Base-by-base conservation (phyloP, 2,797 vertebrate species). In the Percopsis omiscomaycus region DNA sequence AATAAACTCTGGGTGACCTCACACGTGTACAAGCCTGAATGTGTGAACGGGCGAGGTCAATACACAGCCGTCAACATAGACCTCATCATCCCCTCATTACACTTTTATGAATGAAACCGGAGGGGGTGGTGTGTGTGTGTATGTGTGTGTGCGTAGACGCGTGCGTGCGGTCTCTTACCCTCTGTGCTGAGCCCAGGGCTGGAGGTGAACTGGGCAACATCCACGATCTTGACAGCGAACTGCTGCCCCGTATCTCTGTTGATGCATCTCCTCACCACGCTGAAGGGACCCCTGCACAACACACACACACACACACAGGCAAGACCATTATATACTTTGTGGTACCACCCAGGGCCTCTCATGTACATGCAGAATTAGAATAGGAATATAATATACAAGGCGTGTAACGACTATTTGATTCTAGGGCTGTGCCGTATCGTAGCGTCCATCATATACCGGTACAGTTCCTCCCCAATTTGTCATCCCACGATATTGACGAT, bases 111-210 rank as follows among this genome's bases (percentile, higher is more conserved):
- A 22, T 22, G 22, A 22, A 22, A 22, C 22, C 22, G 22, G 22
- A 1, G 22, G 22, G 22, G 22, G 22, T 1, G 22, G 44, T 47
- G 22, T 51, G 56, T 28, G 45, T 42, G 11, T n/a, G 12, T 6
- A 29, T 52, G 5, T 13, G 48, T 13, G 12, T 52, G 5, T 32
- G 16, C 5, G 13, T 4, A 28, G 37, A 29, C 16, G 37, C 4
- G 50, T 8, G 30, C 45, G 2, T 14, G 10, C 2, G 45, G 14
- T 71, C 67, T 79, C 90, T 92, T 92, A 98, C 97, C 97, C 92
- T 99, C 97, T 79, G 97, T 99, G 92, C 97, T 99, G 94, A 99
- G 95, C 75, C 97, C 97, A 75, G 97, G 97, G 80, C 97, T 99
- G 91, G 97, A 98, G 71, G 97, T 99, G 88, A 99, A 99, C 91